Percentiles rank a stretch among this genome's conserved stretches.
Evolutionary conservation across 2,113 vertebrate genomes (phyloP).

Genomic region (Meleagris gallopavo): DNA sequence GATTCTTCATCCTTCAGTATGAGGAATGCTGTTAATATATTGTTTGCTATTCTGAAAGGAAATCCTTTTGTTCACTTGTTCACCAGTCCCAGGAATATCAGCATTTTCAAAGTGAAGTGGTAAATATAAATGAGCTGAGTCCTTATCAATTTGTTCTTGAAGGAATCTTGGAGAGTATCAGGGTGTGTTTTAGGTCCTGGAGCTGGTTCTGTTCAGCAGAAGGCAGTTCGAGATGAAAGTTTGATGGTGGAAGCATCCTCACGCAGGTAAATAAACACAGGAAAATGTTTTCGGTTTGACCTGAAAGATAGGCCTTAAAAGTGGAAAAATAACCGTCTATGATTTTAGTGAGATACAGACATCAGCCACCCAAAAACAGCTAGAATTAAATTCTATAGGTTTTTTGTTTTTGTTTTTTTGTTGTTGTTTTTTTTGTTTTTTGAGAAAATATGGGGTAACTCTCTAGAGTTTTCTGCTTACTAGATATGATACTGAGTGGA

Average conservation of each 20-base stretch:
- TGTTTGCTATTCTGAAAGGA: not conserved
- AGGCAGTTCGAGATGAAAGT: not conserved
- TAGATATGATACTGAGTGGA: not conserved
- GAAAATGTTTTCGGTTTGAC: not conserved
- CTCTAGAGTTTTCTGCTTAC: not conserved
- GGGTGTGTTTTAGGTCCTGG: not conserved
- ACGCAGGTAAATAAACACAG: not conserved
- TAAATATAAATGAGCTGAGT: not conserved
- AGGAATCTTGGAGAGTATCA: not conserved
- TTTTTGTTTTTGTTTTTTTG: not conserved
- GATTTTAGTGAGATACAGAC: not conserved
- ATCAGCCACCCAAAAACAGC: not conserved
- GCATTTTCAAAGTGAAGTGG: not conserved
- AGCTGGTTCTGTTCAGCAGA: not conserved
- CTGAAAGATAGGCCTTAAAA: not conserved
- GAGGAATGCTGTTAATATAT: not conserved
- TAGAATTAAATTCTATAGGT: not conserved
- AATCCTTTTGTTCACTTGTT: not conserved
- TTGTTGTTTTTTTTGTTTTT: not conserved
- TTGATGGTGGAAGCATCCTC: not conserved
- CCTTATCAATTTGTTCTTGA: not conserved
- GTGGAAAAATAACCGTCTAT: not conserved
- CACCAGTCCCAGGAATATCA: not conserved
- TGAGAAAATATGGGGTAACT: not conserved
- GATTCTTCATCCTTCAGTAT: not conserved